Conservation (phyloP, 2,797 vertebrate genomes). For the Protonibea diacanthus region DNA sequence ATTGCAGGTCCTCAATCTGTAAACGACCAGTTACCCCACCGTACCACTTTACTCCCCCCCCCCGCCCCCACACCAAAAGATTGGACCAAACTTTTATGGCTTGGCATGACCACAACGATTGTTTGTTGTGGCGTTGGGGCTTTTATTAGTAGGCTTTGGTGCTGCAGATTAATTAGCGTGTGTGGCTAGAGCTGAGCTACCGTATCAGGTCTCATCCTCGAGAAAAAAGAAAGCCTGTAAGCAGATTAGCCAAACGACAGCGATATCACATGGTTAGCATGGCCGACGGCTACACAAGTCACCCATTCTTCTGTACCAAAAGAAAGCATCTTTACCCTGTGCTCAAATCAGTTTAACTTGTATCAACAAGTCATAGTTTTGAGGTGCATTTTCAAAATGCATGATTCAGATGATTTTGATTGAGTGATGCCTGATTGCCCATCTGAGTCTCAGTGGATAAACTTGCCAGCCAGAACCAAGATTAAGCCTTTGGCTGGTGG, state of each 20-base stretch:
- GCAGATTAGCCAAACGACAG: constrained; percentile 69
- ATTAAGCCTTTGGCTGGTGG: constrained; percentile 27
- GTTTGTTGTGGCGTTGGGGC: constrained; percentile 53
- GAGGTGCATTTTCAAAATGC: constrained; percentile 7
- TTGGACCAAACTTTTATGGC: constrained; percentile 12
- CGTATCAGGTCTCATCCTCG: constrained; percentile 73
- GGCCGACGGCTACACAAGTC: constrained; percentile 40
- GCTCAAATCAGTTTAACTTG: constrained; percentile 22
- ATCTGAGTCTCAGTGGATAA: constrained; percentile 25
- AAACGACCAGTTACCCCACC: background rate
- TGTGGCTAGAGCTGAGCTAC: constrained; percentile 70
- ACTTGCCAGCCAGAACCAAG: constrained; percentile 21
- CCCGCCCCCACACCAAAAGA: constrained; percentile 19
- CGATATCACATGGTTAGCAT: constrained; percentile 65
- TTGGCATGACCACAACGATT: constrained; percentile 41
- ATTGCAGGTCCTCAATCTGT: background rate
- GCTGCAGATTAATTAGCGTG: constrained; percentile 74
- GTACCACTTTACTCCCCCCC: background rate
- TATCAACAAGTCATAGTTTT: background rate
- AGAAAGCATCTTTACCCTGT: background rate
- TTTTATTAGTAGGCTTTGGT: constrained; percentile 71
- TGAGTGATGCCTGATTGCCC: constrained; percentile 6
- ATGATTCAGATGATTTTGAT: constrained; percentile 12
- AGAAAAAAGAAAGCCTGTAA: constrained; percentile 62
- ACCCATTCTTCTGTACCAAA: constrained; percentile 43